phyloP scores from a whole-genome alignment of 2,113 vertebrate species.

The Dryoscopus gambensis region DNA sequence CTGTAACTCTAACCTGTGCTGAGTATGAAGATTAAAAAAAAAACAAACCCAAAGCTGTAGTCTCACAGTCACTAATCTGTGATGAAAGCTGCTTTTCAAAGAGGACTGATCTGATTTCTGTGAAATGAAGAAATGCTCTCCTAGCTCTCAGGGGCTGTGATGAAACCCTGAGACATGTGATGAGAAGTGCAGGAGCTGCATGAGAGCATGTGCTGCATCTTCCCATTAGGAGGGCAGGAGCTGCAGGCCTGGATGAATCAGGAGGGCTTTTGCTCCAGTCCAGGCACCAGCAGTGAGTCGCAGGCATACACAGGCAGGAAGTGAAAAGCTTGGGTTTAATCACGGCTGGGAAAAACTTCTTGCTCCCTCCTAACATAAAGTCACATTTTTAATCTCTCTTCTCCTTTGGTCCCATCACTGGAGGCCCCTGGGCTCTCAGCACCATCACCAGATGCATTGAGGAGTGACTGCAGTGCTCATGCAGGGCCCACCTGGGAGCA shows the following conservation, averaged over 20 bases:
- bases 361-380: not conserved
- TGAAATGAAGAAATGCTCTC: not conserved
- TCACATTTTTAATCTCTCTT: not conserved
- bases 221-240: not conserved
- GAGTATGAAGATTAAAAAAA: not conserved
- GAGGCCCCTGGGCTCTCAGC: not conserved
- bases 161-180: not conserved
- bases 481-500: not conserved
- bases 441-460: not conserved
- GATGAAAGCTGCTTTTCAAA: not conserved
- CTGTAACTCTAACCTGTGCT: not conserved
- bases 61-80: not conserved
- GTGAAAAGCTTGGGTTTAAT: not conserved
- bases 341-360: not conserved
- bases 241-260: not conserved
- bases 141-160: not conserved
- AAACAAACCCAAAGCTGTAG: fast-evolving
- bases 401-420: not conserved
- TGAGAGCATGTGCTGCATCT: fast-evolving
- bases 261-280: not conserved
- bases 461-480: not conserved
- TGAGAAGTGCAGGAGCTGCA: not conserved
- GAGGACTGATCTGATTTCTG: not conserved
- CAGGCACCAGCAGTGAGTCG: not conserved
- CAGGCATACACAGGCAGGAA: not conserved